Evolutionary conservation across 2,113 vertebrate species (phyloP).

Genomic region (Grammomys dolichurus): DNA sequence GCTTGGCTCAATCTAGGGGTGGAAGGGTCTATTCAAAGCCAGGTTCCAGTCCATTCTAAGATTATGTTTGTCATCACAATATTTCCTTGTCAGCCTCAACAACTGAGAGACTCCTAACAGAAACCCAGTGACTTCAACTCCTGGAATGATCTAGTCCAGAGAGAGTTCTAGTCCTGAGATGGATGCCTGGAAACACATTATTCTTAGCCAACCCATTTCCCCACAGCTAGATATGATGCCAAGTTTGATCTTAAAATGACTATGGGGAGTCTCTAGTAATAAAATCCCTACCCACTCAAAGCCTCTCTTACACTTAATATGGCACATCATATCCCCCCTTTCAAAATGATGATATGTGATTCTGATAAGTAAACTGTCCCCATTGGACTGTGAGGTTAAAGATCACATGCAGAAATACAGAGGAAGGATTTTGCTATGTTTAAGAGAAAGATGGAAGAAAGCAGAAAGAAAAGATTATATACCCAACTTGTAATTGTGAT

Average conservation of each 20-base stretch:
- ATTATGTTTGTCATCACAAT: slow-evolving; percentile 72
- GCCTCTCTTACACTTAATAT: neutral
- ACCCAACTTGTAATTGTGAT: slow-evolving; percentile 53
- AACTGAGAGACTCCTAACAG: slow-evolving; percentile 50
- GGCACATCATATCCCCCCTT: slow-evolving; percentile 42
- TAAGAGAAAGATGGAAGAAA: slow-evolving; percentile 65
- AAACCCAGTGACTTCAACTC: slow-evolving; percentile 67
- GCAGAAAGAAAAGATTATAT: neutral
- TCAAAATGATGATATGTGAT: slow-evolving; percentile 75
- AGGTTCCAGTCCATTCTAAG: slow-evolving; percentile 57
- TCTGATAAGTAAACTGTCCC: slow-evolving; percentile 46
- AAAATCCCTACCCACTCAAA: slow-evolving; percentile 65
- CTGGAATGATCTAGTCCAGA: slow-evolving; percentile 19
- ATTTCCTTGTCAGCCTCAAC: slow-evolving; percentile 58
- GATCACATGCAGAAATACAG: slow-evolving; percentile 81
- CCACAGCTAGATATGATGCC: slow-evolving; percentile 64
- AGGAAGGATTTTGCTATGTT: slow-evolving; percentile 73
- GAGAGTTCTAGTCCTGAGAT: slow-evolving; percentile 41
- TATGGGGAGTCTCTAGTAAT: slow-evolving; percentile 40
- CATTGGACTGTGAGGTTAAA: slow-evolving; percentile 74
- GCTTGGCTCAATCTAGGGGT: slow-evolving; percentile 62
- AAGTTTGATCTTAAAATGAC: slow-evolving; percentile 63
- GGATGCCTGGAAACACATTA: slow-evolving; percentile 66
- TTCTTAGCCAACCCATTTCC: slow-evolving; percentile 57
- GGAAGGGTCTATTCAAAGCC: slow-evolving; percentile 78